A percentile compares a stretch with the other conserved stretches of the same genome.
phyloP scores from a whole-genome alignment of 2,113 vertebrate species.

The Grammomys surdaster region DNA sequence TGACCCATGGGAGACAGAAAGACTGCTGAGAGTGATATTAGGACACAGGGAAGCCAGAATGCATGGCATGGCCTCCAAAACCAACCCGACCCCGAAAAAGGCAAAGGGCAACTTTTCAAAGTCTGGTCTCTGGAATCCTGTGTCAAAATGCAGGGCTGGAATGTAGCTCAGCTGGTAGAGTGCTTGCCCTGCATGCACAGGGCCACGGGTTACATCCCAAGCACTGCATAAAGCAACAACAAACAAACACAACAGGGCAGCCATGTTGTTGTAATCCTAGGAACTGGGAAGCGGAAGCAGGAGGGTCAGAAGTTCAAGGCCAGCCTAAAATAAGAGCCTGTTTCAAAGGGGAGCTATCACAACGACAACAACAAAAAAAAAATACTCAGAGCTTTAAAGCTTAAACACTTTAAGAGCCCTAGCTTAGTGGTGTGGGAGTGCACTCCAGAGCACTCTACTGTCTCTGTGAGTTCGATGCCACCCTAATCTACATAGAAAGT shows the following conservation, averaged over 20 bases:
- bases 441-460: background rate
- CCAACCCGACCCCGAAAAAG: background rate
- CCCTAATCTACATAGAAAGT: background rate
- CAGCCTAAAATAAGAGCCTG: background rate
- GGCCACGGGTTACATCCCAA: background rate
- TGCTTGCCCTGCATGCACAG: background rate
- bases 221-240: background rate
- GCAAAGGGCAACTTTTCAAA: background rate
- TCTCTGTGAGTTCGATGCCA: background rate
- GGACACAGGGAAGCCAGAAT: background rate
- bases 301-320: background rate
- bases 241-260: background rate
- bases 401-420: background rate
- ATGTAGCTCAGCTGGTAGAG: background rate
- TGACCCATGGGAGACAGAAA: background rate
- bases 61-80: background rate
- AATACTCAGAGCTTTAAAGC: background rate
- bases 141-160: background rate
- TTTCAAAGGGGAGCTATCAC: background rate
- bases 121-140: background rate
- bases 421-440: background rate
- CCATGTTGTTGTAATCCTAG: background rate
- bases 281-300: background rate
- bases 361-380: background rate
- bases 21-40: rapidly evolving